Percentiles rank a stretch among this genome's conserved stretches.
phyloP scores from a whole-genome alignment of 2,888 invertebrate genomes.

The Pyrrhosoma nymphula region DNA sequence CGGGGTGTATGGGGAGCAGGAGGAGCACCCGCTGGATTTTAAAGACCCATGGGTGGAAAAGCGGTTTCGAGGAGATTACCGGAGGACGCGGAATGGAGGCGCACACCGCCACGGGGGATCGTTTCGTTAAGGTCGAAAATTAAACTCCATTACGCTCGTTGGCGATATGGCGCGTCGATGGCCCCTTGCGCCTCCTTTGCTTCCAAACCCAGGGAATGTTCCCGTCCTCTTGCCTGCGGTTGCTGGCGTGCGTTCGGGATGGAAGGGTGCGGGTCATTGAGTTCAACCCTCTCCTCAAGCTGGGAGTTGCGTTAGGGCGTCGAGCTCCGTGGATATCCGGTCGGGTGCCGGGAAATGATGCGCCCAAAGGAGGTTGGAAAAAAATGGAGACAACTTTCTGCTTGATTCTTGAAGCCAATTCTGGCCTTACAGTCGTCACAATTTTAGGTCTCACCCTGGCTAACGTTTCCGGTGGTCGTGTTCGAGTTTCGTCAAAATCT shows the following conservation, averaged over 20 bases:
- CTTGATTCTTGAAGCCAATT: too few species aligned
- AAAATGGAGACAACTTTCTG: too few species aligned
- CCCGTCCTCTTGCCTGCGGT: too few species aligned
- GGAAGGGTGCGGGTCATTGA: background rate
- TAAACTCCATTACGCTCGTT: conserved; percentile 60
- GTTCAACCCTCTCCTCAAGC: background rate
- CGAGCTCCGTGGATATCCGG: too few species aligned
- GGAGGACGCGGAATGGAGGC: conserved; percentile 40
- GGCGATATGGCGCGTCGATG: conserved; percentile 47
- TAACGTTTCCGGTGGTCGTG: too few species aligned
- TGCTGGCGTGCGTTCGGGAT: background rate
- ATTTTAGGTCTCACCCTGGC: too few species aligned
- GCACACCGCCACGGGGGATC: conserved; percentile 28
- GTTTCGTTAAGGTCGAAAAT: conserved; percentile 58
- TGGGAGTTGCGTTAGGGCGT: too few species aligned
- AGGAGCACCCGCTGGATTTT: background rate
- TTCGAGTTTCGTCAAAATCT: too few species aligned
- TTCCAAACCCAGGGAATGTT: background rate
- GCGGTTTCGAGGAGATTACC: conserved; percentile 41
- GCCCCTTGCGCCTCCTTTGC: background rate
- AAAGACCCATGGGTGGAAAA: background rate
- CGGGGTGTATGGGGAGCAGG: background rate
- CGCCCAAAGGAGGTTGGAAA: too few species aligned
- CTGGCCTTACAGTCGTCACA: too few species aligned
- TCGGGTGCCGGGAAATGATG: too few species aligned